Conservation (phyloP, 2,797 vertebrate species). For the Melanotaenia parkinsoni region DNA sequence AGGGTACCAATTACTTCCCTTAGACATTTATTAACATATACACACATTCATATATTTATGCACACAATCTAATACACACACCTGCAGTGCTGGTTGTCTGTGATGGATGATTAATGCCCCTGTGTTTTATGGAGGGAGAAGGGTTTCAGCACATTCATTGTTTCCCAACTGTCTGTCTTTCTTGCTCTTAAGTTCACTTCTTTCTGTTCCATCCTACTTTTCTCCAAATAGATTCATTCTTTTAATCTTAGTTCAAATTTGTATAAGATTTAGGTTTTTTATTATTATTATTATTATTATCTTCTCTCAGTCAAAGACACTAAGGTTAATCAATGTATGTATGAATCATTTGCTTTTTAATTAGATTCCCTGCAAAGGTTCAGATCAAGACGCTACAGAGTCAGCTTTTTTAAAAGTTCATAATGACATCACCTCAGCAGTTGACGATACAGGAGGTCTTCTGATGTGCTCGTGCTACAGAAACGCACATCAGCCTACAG, state of each 20-base stretch:
- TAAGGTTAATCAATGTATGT: background rate
- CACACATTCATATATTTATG: constrained; percentile 23
- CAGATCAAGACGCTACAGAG: too few relatives aligned
- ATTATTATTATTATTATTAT: too few relatives aligned
- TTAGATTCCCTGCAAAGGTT: too few relatives aligned
- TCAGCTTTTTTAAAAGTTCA: too few relatives aligned
- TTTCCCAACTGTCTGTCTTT: constrained; percentile 28
- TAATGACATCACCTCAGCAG: too few relatives aligned
- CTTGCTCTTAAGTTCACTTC: constrained; percentile 15
- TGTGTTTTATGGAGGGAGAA: constrained; percentile 40
- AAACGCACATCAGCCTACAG: too few relatives aligned
- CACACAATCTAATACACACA: constrained; percentile 21
- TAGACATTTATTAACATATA: constrained; percentile 17
- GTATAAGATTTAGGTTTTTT: constrained; percentile 12
- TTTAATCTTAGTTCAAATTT: constrained; percentile 9
- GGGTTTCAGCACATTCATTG: constrained; percentile 65
- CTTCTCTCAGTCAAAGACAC: too few relatives aligned
- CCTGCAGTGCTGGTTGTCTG: constrained; percentile 42
- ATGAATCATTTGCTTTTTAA: too few relatives aligned
- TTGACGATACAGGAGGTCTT: too few relatives aligned
- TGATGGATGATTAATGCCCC: constrained; percentile 71
- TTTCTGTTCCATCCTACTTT: background rate
- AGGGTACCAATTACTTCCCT: constrained; percentile 45
- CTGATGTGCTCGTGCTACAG: too few relatives aligned
- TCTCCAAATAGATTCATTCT: constrained; percentile 29